Percentiles rank a stretch among this genome's conserved stretches.
Evolutionary conservation across 2,888 invertebrate genomes (phyloP).

Genomic region (Phasia obesa): DNA sequence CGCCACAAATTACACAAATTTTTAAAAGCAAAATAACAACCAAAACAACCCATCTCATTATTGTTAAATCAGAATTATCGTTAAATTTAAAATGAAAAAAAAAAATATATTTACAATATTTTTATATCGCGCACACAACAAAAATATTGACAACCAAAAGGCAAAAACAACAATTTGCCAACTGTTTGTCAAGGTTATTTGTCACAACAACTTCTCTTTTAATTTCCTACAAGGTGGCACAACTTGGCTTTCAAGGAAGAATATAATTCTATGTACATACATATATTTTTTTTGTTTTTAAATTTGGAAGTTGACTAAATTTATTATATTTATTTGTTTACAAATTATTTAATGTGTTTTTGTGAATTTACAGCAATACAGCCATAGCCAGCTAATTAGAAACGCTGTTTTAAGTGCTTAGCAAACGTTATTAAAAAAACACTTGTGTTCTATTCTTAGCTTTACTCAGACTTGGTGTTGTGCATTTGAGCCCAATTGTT

Average conservation of each 20-base stretch:
- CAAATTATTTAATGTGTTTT: background rate
- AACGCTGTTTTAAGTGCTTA: no score
- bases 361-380: no score
- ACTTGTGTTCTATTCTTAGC: no score
- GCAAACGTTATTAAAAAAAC: no score
- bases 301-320: slow-evolving; percentile 26
- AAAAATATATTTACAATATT: slow-evolving; percentile 8
- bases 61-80: slow-evolving; percentile 16
- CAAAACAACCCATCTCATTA: slow-evolving; percentile 4
- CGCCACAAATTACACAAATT: slow-evolving; percentile 22
- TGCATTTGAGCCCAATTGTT: no score
- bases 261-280: background rate
- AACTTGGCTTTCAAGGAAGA: slow-evolving; percentile 26
- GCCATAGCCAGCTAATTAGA: no score
- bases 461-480: no score
- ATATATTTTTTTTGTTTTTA: slow-evolving; percentile 10
- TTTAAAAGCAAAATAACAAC: slow-evolving; percentile 15
- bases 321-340: background rate
- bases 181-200: slow-evolving; percentile 62
- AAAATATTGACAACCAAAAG: background rate
- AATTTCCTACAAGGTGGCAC: slow-evolving; percentile 23
- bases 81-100: slow-evolving; percentile 43
- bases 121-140: slow-evolving; percentile 1
- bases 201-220: slow-evolving; percentile 4
- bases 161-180: slow-evolving; percentile 24